Evolutionary conservation across 2,888 invertebrate species (phyloP).

Genomic region (Dorcus parallelipipedus): DNA sequence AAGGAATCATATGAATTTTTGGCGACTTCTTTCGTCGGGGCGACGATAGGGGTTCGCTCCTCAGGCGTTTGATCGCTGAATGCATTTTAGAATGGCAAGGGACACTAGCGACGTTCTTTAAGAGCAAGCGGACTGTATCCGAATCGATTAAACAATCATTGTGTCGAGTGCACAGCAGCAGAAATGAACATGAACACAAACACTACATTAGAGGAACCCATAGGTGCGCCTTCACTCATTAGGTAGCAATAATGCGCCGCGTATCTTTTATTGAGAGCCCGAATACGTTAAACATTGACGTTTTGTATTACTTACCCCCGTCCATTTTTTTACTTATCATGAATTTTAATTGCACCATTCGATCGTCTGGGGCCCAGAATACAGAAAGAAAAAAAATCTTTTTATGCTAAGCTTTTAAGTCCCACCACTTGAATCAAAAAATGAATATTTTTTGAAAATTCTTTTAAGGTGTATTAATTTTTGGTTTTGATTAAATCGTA

Average conservation of each 20-base stretch:
- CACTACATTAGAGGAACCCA: constrained; percentile 29
- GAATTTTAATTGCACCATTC: too few species aligned
- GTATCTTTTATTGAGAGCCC: constrained; percentile 1
- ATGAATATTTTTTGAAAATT: too few species aligned
- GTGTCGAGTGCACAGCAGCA: constrained; percentile 36
- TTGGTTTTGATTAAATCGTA: too few species aligned
- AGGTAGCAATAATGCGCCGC: constrained; percentile 23
- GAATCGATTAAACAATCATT: constrained; percentile 41
- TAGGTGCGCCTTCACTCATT: constrained; percentile 29
- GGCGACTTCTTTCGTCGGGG: too few species aligned
- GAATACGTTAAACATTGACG: neutral
- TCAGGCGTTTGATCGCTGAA: constrained; percentile 16
- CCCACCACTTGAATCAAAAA: too few species aligned
- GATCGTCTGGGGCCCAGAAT: too few species aligned
- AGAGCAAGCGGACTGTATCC: constrained; percentile 36
- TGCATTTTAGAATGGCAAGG: constrained; percentile 16
- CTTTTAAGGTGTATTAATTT: too few species aligned
- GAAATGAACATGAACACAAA: constrained; percentile 39
- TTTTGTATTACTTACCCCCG: too few species aligned
- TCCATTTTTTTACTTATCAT: too few species aligned
- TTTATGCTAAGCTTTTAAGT: too few species aligned
- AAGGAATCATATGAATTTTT: too few species aligned
- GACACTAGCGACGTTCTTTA: constrained; percentile 29
- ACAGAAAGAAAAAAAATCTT: too few species aligned
- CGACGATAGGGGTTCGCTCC: constrained; percentile 5